Percentiles rank a stretch among this genome's conserved stretches.
phyloP scores from a whole-genome alignment of 2,113 vertebrate species.

The Sapayoa aenigma region DNA sequence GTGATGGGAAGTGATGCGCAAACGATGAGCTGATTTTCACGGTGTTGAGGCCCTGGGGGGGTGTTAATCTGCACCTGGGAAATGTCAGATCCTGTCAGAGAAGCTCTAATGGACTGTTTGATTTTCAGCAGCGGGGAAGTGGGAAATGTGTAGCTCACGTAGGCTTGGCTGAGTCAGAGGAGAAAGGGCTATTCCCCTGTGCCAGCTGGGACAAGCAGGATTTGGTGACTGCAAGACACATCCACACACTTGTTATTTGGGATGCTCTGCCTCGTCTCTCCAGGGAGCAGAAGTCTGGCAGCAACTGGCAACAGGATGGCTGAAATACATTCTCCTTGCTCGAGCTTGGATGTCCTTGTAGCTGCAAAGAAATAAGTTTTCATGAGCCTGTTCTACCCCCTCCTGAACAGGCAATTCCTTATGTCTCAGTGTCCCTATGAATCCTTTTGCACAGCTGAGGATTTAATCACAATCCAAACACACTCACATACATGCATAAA shows the following conservation, averaged over 20 bases:
- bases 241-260: not conserved
- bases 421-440: not conserved
- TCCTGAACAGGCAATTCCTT: not conserved
- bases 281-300: constrained; percentile 9
- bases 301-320: not conserved
- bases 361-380: not conserved
- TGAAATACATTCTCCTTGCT: constrained; percentile 14
- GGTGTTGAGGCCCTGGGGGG: not conserved
- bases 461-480: not conserved
- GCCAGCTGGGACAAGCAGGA: not conserved
- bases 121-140: not conserved
- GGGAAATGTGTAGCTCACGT: not conserved
- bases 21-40: not conserved
- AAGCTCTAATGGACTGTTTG: constrained; percentile 32
- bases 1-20: not conserved
- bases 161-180: constrained; percentile 17
- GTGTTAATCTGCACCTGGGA: constrained; percentile 63
- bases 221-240: not conserved
- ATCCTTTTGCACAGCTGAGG: not conserved
- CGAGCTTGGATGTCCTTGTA: not conserved
- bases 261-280: not conserved
- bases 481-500: not conserved
- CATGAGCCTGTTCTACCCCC: not conserved
- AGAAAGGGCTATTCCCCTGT: not conserved
- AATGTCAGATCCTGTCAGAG: constrained; percentile 40